Percentiles rank a stretch among this genome's conserved stretches.
Evolutionary conservation across 1,140 invertebrate species (phyloP).

Genomic region (Papilio aristodemus): DNA sequence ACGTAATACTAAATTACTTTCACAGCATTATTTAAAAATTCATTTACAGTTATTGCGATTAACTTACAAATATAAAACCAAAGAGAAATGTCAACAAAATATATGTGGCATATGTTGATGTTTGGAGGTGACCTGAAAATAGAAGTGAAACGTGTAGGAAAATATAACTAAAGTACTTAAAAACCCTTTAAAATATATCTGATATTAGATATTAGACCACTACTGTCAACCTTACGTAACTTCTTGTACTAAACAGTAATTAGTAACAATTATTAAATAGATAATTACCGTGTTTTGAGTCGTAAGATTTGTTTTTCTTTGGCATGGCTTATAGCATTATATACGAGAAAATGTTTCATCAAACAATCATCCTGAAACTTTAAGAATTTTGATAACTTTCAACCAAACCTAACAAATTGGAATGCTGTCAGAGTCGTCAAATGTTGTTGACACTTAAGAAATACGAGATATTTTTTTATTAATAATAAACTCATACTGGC

Average conservation of each 20-base stretch:
- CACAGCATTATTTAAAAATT: background rate
- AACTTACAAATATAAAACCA: constrained; percentile 18
- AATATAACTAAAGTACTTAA: background rate
- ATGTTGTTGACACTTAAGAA: background rate
- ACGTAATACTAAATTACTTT: background rate
- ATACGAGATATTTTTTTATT: background rate
- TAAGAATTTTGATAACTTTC: background rate
- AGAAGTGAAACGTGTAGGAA: background rate
- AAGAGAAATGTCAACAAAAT: constrained; percentile 10
- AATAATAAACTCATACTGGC: background rate
- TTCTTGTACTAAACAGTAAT: no score
- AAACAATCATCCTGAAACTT: background rate
- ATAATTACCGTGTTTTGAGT: background rate
- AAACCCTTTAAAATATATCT: constrained; percentile 2
- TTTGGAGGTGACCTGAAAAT: background rate
- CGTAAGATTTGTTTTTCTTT: background rate
- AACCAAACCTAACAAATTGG: background rate
- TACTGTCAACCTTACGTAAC: no score
- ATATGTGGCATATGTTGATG: background rate
- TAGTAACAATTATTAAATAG: no score
- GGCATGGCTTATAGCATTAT: background rate
- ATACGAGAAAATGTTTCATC: background rate
- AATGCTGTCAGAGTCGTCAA: background rate
- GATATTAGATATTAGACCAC: background rate
- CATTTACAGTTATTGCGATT: background rate